Evolutionary conservation across 2,113 vertebrate species (phyloP), one percentile per base, ranked within the genome.

Genomic region (Oceanodroma tethys): DNA sequence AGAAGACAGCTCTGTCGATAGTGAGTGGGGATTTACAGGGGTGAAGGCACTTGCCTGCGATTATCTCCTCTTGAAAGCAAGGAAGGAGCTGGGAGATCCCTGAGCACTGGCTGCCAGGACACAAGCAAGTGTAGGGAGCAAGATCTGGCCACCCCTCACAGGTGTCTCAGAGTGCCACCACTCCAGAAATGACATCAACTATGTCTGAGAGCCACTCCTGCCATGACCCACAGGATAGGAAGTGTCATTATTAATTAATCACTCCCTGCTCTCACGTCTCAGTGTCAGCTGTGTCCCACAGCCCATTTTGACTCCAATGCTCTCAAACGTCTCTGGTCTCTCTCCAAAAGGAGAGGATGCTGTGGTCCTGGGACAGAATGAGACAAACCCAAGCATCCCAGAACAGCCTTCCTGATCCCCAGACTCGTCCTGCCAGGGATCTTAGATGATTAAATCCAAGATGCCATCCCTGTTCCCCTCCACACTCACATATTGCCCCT

Each of bases 11-110:
- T 94, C 94, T 94, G 76, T 96, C 38, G 1, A 95, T 92, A 94
- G 93, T 55, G 67, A 78, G 56, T 70, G 71, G 66, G 87, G 62
- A 97, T 97, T 96, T 96, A 95, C 87, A 90, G 63, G 23, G 56
- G 52, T 76, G 75, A 65, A 94, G 80, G 67, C 16, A 18, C 47
- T 88, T 74, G 42, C 50, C 80, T 86, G 84, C 1, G 11, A 90
- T 97, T 95, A 92, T 94, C 47, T 95, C 67, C 80, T 97, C 50
- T 11, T 93, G 93, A 96, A 96, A 91, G 34, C 10, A 80, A 74
- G 75, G 40, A 68, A 16, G 48, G 78, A 88, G 36, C 29, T 91
- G 42, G 63, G 60, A 88, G 48, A 91, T 73, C 32, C 42, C 86
- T 5, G 7, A 89, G 81, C 26, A 7, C 66, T 43, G 23, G 36